Conservation (phyloP, 2,113 vertebrate genomes). For the Cebus imitator region DNA sequence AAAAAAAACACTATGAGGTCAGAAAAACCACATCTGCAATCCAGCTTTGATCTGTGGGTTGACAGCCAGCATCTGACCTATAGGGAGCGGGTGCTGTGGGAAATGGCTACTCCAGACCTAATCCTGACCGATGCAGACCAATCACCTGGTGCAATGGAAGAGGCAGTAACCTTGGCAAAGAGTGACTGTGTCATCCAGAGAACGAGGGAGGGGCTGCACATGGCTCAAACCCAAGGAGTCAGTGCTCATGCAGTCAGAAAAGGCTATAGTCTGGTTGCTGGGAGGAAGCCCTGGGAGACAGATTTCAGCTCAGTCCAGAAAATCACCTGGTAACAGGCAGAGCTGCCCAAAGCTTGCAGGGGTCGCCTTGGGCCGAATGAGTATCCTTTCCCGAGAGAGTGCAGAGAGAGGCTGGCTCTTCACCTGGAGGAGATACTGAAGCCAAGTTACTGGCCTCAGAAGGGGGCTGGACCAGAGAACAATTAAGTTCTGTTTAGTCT, state of each 20-base stretch:
- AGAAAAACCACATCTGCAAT: not conserved
- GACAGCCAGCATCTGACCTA: not conserved
- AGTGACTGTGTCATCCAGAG: not conserved
- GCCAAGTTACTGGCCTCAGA: not conserved
- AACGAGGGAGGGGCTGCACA: fast-evolving
- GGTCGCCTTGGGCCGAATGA: not conserved
- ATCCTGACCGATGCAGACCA: not conserved
- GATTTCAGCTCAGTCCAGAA: not conserved
- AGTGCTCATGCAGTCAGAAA: fast-evolving
- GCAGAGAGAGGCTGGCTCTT: not conserved
- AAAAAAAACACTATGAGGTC: not conserved
- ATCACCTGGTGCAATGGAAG: not conserved
- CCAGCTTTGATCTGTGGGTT: not conserved
- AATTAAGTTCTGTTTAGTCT: not conserved
- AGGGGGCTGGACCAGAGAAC: not conserved
- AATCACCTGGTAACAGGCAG: not conserved
- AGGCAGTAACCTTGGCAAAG: not conserved
- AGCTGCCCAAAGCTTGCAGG: not conserved
- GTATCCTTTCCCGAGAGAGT: fast-evolving
- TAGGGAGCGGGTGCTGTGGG: not conserved
- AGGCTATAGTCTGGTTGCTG: not conserved
- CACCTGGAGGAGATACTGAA: no score
- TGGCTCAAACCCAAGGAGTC: not conserved
- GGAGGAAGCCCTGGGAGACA: not conserved
- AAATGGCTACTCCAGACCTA: not conserved